Evolutionary conservation across 2,797 vertebrate genomes (phyloP), one percentile per base, ranked within the genome.

Genomic region (Anisognathus igniventris): DNA sequence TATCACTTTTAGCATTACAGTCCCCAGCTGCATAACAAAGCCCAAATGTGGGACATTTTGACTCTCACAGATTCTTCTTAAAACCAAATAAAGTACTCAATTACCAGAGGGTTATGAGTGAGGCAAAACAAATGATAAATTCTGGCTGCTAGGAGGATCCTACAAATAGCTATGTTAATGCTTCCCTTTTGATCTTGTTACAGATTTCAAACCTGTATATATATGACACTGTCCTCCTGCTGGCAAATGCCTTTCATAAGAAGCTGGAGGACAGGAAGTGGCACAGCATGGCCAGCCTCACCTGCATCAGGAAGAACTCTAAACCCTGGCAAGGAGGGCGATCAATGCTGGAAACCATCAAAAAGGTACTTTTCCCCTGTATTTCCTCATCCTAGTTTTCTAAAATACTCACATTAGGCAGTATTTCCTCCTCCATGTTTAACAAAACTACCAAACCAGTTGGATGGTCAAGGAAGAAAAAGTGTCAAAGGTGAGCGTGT

Each of bases 201-300:
- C 97, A 99, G 99, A 99, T 99, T 97, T 98, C 98, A 73, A 99
- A 99, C 97, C 98, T 99, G 67, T 99, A 99, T 97, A 98, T 99
- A 95, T 99, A 99, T 1, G 99, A 99, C 90, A 98, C 98, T 0
- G 99, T 99, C 93, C 97, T 99, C 79, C 97, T 99, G 79, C 96
- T 99, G 94, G 99, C 99, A 9, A 99, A 99, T 67, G 99, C 99
- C 77, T 99, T 99, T 95, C 99, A 99, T 96, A 99, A 99, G 96
- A 99, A 99, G 97, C 96, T 99, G 90, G 99, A 99, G 96, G 99
- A 99, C 96, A 98, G 99, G 86, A 99, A 99, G 93, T 99, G 99
- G 99, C 99, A 99, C 98, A 99, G 99, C 97, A 99, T 99, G 99
- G 99, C 99, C 56, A 99, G 99, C 93, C 97, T 99, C 90, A 99